Conservation (phyloP, 2,113 vertebrate genomes). For the Burhinus bistriatus region DNA sequence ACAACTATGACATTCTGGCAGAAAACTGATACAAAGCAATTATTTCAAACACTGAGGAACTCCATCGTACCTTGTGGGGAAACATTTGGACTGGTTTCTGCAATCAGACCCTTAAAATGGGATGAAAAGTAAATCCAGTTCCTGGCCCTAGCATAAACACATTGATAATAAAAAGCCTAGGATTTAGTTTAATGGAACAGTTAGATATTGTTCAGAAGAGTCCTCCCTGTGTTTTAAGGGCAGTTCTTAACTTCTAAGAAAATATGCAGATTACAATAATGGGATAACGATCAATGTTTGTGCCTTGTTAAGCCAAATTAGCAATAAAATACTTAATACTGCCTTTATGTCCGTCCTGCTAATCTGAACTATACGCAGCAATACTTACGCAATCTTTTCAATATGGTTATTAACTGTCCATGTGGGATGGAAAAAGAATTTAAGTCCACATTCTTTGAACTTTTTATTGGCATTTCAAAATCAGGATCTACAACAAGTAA, state of each 20-base stretch:
- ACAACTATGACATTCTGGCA: neutral
- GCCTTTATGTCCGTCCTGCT: neutral
- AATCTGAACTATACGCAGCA: slow-evolving; percentile 28
- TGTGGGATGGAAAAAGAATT: slow-evolving; percentile 11
- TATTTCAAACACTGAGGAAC: neutral
- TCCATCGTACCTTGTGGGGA: neutral
- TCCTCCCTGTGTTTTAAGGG: neutral
- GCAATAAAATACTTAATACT: neutral
- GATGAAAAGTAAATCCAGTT: neutral
- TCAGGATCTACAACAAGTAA: neutral
- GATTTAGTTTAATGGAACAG: neutral
- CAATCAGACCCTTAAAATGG: neutral
- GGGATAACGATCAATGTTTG: neutral
- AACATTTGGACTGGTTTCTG: neutral
- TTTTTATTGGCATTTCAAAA: slow-evolving; percentile 27
- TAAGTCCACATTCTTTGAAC: slow-evolving; percentile 37
- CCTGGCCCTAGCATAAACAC: neutral
- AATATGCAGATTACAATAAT: neutral
- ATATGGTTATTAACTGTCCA: neutral
- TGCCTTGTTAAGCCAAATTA: neutral
- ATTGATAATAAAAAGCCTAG: neutral
- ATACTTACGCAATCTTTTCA: neutral
- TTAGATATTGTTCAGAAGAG: neutral
- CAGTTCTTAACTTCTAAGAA: neutral
- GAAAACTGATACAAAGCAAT: neutral